Conservation (phyloP, 2,888 invertebrate genomes). For the Plebejus anna region DNA sequence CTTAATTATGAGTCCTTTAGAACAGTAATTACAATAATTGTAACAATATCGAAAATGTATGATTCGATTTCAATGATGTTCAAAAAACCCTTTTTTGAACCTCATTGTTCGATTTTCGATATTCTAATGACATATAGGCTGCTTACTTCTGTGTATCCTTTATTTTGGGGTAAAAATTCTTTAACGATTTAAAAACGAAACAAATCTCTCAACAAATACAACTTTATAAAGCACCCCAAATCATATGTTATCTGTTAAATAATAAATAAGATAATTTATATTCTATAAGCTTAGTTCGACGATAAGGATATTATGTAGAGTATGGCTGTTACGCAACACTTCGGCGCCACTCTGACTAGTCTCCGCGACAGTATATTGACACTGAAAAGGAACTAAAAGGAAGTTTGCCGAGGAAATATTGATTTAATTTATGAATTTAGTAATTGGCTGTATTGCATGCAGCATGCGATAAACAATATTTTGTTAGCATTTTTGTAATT, state of each 20-base stretch:
- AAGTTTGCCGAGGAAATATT: background rate
- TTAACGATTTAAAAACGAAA: background rate
- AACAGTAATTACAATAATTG: no score
- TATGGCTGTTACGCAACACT: conserved; percentile 45
- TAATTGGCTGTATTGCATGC: background rate
- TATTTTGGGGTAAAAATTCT: background rate
- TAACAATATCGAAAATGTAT: background rate
- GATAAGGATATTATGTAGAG: conserved; percentile 30
- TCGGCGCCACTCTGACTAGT: conserved; percentile 60
- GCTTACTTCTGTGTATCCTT: background rate
- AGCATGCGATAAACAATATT: background rate
- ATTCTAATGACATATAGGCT: no score
- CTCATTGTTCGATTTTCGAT: no score
- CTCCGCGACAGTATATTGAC: conserved; percentile 38
- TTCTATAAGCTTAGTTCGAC: background rate
- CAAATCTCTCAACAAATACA: background rate
- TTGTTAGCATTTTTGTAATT: background rate
- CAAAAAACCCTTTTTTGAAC: no score
- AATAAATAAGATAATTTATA: background rate
- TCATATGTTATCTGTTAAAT: conserved; percentile 12
- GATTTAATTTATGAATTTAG: background rate
- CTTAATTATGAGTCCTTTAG: no score
- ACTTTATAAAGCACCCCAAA: background rate
- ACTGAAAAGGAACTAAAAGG: conserved; percentile 31
- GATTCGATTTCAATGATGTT: no score